Evolutionary conservation across 2,797 vertebrate genomes (phyloP).

Genomic region (Myotis pilosus): DNA sequence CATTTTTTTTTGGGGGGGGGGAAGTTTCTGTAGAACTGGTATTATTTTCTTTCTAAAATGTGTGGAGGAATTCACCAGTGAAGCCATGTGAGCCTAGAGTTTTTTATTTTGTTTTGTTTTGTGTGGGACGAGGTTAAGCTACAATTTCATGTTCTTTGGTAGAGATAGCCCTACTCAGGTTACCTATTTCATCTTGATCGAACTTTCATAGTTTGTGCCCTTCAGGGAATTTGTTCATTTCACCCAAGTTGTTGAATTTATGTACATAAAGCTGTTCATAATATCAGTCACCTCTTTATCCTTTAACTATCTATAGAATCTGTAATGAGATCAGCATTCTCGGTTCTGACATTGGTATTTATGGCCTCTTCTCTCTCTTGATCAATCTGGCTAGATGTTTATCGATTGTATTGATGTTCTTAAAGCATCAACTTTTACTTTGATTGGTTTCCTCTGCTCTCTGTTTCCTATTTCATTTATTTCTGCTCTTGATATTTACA

Average conservation of each 20-base stretch:
- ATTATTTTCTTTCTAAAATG: neutral
- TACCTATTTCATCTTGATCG: neutral
- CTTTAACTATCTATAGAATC: neutral
- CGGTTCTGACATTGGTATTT: neutral
- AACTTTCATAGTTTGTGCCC: neutral
- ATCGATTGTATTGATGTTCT: neutral
- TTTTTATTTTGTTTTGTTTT: neutral
- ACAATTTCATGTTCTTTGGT: neutral
- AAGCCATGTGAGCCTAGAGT: neutral
- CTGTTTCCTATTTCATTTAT: neutral
- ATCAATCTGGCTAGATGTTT: neutral
- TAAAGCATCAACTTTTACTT: neutral
- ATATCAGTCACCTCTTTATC: neutral
- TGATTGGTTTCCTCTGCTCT: neutral
- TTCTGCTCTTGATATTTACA: neutral
- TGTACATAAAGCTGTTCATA: neutral
- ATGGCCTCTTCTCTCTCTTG: neutral
- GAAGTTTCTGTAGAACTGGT: neutral
- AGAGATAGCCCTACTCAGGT: neutral
- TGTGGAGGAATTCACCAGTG: neutral
- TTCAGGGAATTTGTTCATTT: neutral
- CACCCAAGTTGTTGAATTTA: neutral
- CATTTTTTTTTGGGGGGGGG: neutral
- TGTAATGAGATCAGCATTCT: neutral
- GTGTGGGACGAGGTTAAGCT: neutral